phyloP scores from a whole-genome alignment of 2,888 invertebrate species.

The Mechanitis messenoides region DNA sequence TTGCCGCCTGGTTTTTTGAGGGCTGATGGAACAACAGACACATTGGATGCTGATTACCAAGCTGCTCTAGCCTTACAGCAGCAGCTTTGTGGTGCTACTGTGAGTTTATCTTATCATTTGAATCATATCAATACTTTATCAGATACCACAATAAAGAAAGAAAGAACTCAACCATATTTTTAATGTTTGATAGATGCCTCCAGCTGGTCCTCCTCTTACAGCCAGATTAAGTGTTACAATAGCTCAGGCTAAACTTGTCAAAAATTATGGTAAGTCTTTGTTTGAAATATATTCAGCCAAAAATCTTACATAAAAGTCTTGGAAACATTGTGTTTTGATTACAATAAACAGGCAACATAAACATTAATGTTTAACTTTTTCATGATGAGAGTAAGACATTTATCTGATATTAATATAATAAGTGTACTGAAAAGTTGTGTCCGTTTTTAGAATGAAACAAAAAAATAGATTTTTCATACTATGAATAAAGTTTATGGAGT shows the following conservation, averaged over 20 bases:
- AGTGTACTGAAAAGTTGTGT: no score
- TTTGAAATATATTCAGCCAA: background rate
- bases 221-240: conserved; percentile 91
- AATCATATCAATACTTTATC: background rate
- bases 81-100: conserved; percentile 73
- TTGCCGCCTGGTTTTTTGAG: conserved; percentile 86
- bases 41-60: conserved; percentile 86
- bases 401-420: no score
- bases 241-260: conserved; percentile 92
- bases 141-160: background rate
- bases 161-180: conserved; percentile 1
- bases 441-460: no score
- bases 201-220: conserved; percentile 63
- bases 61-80: conserved; percentile 84
- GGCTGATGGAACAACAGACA: conserved; percentile 79
- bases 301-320: no score
- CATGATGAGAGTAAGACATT: no score
- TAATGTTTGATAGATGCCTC: conserved; percentile 44
- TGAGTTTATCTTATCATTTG: conserved; percentile 33
- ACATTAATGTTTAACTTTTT: no score
- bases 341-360: no score
- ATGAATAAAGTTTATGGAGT: no score
- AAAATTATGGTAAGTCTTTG: conserved; percentile 85
- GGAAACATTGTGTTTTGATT: no score
- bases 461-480: no score